These are phyloP conservation scores for Chrysogorgia sp. DNA, from an alignment of 92 coral and sea anemone genomes.

Conservation along the genomic window DNA sequence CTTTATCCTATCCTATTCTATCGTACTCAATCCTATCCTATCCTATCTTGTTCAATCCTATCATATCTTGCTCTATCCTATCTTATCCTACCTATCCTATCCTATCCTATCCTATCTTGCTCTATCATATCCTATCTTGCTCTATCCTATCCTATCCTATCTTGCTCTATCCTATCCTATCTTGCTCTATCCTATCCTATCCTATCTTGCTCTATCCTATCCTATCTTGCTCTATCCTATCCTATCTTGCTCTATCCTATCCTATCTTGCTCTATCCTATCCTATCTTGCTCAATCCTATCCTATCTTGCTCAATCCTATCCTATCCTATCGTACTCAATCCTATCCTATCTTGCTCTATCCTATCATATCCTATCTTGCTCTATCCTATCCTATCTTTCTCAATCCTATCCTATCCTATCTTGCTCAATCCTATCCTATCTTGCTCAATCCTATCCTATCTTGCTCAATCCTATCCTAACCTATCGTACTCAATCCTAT, in stretches of 20 bases:
- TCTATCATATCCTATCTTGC: background rate
- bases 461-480: too few relatives aligned
- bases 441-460: too few relatives aligned
- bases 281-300: constrained; percentile 53
- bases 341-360: background rate
- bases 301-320: background rate
- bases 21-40: too few relatives aligned
- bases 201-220: constrained; percentile 2
- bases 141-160: background rate
- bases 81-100: too few relatives aligned
- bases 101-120: background rate
- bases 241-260: background rate
- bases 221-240: constrained; percentile 5
- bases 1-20: too few relatives aligned
- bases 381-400: too few relatives aligned
- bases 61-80: too few relatives aligned
- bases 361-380: too few relatives aligned
- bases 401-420: too few relatives aligned
- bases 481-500: too few relatives aligned
- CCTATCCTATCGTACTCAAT: constrained; percentile 56
- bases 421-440: too few relatives aligned
- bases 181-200: background rate
- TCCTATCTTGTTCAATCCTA: too few relatives aligned
- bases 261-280: constrained; percentile 6
- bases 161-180: background rate